Percentiles rank a stretch among this genome's conserved stretches.
These are phyloP conservation scores for Drosophila infuscata DNA, from an alignment of 2,888 invertebrate species.

Conservation along the genomic window DNA sequence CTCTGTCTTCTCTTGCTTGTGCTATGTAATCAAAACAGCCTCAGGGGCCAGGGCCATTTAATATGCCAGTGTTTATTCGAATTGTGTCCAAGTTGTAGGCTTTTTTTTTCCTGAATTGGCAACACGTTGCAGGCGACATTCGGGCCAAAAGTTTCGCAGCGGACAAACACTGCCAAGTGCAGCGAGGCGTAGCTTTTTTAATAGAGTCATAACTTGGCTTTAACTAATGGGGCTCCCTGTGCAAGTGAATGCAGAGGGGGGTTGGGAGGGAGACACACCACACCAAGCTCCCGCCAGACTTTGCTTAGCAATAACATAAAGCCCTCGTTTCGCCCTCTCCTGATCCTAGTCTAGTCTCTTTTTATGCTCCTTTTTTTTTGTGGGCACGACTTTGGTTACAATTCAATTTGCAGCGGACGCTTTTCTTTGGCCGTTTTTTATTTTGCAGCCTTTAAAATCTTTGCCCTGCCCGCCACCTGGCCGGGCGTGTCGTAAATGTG, in stretches of 20 bases:
- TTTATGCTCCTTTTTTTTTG: conserved; percentile 16
- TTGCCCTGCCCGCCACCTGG: conserved; percentile 44
- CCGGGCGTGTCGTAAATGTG: conserved; percentile 47
- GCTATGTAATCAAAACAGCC: conserved; percentile 49
- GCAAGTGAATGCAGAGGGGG: background rate
- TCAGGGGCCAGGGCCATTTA: conserved; percentile 49
- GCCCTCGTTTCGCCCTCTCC: conserved; percentile 35
- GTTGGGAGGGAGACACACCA: background rate
- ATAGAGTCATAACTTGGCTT: conserved; percentile 78
- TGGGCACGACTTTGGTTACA: conserved; percentile 75
- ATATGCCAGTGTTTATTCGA: conserved; percentile 57
- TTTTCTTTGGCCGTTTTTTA: conserved; percentile 42
- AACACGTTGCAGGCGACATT: conserved; percentile 40
- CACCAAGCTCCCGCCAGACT: conserved; percentile 31
- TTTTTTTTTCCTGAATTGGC: conserved; percentile 44
- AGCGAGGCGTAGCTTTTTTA: conserved; percentile 76
- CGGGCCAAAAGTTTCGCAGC: conserved; percentile 38
- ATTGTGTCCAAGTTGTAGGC: conserved; percentile 23
- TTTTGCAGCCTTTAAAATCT: conserved; percentile 58
- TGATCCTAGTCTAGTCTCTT: conserved; percentile 12
- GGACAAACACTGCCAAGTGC: conserved; percentile 63
- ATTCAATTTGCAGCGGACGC: conserved; percentile 75
- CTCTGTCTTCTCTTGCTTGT: background rate
- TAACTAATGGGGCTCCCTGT: conserved; percentile 66
- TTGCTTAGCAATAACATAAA: conserved; percentile 68